Evolutionary conservation across 2,888 invertebrate genomes (phyloP), one percentile per base, ranked within the genome.

Genomic region (Halictus quadricinctus): DNA sequence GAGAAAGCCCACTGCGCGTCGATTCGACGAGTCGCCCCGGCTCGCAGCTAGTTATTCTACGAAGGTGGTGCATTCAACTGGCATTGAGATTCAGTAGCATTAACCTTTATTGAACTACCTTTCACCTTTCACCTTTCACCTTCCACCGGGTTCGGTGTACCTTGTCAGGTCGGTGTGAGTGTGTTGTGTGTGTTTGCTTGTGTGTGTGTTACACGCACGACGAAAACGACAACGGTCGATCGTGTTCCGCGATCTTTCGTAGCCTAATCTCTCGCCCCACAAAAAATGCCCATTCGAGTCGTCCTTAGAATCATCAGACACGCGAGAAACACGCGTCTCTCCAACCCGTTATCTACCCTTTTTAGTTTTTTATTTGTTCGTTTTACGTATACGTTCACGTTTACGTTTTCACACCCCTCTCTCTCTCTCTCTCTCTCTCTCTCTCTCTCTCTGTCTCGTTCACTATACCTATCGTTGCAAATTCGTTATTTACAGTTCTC

Each of bases 271-370:
- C 36, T 81, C 78, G 81, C 81, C 77, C 80, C 85, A 58, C 58
- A 58, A 83, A 82, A 84, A 90, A 90, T 90, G 90, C 90, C 90
- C 90, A 90, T 88, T 85, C 80, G 83, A 76, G 66, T 80, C 72
- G 76, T 58, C 58, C 58, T 58, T 58, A 58, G 58, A 58, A 58
- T 58, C 58, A 58, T 58, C 58, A n/a, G 58, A 58, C 58, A 58
- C 58, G 58, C 58, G 58, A 58, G 58, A 58, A 66, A 66, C 36
- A 66, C 29, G 13, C 66, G 66, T 36, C 66, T 25, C 15, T 66
- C 58, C 58, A 58, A 58, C 74, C 70, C 72, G 79, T 41, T 58
- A 58, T 58, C 58, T 58, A 58, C 58, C 58, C 58, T 58, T 58
- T n/a, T 10, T 12, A n/a, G 1, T 54, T 12, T 58, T n/a, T 58